Percentiles rank a stretch among this genome's conserved stretches.
These are phyloP conservation scores for Pandemis corylana DNA, from an alignment of 2,888 invertebrate genomes.

Conservation along the genomic window DNA sequence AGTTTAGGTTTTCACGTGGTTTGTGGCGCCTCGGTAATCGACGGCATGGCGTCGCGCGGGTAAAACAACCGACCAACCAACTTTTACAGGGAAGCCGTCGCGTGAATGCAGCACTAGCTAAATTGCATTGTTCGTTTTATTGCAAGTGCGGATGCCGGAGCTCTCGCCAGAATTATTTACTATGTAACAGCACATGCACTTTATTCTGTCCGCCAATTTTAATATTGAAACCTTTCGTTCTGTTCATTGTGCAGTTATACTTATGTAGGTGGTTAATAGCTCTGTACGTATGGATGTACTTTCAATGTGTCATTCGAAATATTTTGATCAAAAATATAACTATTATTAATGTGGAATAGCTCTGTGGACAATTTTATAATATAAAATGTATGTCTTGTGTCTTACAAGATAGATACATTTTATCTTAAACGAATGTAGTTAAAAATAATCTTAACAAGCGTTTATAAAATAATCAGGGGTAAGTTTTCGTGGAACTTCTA, in stretches of 20 bases:
- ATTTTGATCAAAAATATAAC: conserved; percentile 15
- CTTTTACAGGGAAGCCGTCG: conserved; percentile 71
- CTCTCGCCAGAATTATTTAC: conserved; percentile 81
- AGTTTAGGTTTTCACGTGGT: conserved; percentile 51
- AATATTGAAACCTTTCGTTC: conserved; percentile 70
- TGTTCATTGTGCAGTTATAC: conserved; percentile 52
- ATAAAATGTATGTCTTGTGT: too few species aligned
- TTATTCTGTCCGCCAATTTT: conserved; percentile 74
- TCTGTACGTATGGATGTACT: conserved; percentile 1
- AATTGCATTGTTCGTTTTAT: conserved; percentile 83
- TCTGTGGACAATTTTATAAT: not conserved
- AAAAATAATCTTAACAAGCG: too few species aligned
- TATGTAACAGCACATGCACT: conserved; percentile 79
- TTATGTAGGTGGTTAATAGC: not conserved
- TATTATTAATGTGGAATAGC: not conserved
- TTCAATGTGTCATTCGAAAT: conserved; percentile 8
- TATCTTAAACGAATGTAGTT: too few species aligned
- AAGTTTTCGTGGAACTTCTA: too few species aligned
- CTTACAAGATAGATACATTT: too few species aligned
- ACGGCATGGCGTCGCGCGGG: conserved; percentile 42
- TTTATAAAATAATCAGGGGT: too few species aligned
- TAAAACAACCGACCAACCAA: conserved; percentile 60
- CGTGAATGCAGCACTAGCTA: conserved; percentile 77
- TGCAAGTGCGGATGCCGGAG: conserved; percentile 76
- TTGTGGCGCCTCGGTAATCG: conserved; percentile 62